These are phyloP conservation scores for Ameiurus melas DNA, from an alignment of 2,113 vertebrate species.

Conservation along the genomic window DNA sequence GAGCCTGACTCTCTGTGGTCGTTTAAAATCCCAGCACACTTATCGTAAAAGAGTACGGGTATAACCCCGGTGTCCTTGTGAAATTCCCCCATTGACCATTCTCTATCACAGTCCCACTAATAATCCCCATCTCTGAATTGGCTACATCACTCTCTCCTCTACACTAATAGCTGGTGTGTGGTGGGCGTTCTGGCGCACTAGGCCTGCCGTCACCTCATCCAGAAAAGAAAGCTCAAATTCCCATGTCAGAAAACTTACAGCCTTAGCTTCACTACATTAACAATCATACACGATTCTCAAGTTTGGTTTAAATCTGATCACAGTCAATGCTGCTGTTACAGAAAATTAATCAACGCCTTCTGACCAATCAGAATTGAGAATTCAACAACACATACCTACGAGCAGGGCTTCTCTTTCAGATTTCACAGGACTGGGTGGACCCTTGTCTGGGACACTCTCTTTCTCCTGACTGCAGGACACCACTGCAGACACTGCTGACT, in stretches of 20 bases:
- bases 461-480: slow-evolving; percentile 87
- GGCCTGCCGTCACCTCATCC: too few species aligned
- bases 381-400: slow-evolving; percentile 74
- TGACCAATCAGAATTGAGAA: not conserved
- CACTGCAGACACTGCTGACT: slow-evolving; percentile 63
- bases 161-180: too few species aligned
- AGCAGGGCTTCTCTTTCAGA: slow-evolving; percentile 90
- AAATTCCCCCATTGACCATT: too few species aligned
- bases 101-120: too few species aligned
- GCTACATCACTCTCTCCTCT: too few species aligned
- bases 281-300: not conserved
- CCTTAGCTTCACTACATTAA: not conserved
- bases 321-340: not conserved
- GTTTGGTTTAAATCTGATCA: not conserved
- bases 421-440: slow-evolving; percentile 77
- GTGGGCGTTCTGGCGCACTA: too few species aligned
- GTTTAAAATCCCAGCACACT: too few species aligned
- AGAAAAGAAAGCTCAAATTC: not conserved
- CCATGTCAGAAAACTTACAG: not conserved
- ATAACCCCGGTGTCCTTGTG: too few species aligned
- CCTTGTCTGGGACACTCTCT: slow-evolving; percentile 79
- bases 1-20: too few species aligned
- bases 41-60: too few species aligned
- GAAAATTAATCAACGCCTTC: not conserved
- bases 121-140: too few species aligned